phyloP scores from a whole-genome alignment of 2,888 invertebrate species.

The Eupithecia subfuscata region DNA sequence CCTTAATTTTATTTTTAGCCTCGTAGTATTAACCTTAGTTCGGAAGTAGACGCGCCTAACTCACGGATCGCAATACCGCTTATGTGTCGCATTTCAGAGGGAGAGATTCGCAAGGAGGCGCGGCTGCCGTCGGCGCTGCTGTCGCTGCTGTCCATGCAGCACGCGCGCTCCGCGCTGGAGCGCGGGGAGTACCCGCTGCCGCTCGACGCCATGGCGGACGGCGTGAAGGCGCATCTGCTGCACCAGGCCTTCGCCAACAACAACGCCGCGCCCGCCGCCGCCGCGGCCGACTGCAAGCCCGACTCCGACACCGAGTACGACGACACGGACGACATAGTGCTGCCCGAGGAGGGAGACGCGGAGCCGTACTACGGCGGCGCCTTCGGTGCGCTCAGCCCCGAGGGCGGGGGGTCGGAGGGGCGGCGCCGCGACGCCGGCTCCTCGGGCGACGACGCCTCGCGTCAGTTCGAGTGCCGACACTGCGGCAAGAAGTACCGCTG shows the following conservation, averaged over 20 bases:
- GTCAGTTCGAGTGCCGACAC: conserved; percentile 91
- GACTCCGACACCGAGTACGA: conserved; percentile 81
- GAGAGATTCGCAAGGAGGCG: conserved; percentile 73
- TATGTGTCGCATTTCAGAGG: conserved; percentile 80
- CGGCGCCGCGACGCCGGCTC: conserved; percentile 64
- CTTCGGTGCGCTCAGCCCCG: conserved; percentile 19
- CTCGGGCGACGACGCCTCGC: conserved; percentile 78
- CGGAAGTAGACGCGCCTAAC: conserved; percentile 75
- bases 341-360: conserved; percentile 74
- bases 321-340: conserved; percentile 81
- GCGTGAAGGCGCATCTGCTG: conserved; percentile 62
- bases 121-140: conserved; percentile 76
- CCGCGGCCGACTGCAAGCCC: conserved; percentile 68
- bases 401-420: conserved; percentile 37
- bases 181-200: conserved; percentile 55
- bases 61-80: conserved; percentile 77
- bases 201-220: conserved; percentile 61
- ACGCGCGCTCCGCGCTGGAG: conserved; percentile 53
- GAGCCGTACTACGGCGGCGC: conserved; percentile 54
- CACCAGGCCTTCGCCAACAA: conserved; percentile 52
- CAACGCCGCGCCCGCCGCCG: conserved; percentile 38
- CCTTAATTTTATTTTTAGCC: conserved; percentile 82
- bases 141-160: conserved; percentile 74
- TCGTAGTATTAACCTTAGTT: conserved; percentile 83
- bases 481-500: conserved; percentile 94